Evolutionary conservation across 2,888 invertebrate genomes (phyloP), one percentile per base, ranked within the genome.

Genomic region (Exocentrus adspersus): DNA sequence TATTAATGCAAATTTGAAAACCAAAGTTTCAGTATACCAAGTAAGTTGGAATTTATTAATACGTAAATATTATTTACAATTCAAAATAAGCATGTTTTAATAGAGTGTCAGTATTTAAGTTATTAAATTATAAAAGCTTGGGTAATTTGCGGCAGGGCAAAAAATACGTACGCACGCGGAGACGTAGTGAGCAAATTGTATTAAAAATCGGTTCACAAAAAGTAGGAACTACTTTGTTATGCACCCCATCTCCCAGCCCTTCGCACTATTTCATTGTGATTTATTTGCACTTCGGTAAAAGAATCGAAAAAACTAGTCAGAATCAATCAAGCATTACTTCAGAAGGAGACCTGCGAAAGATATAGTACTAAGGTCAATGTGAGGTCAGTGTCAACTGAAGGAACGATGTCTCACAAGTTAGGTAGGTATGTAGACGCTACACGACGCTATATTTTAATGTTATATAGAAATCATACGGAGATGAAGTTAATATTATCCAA

Each of bases 241-340:
- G 81, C 82, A 82, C 82, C 82, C 82, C 75, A 75, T 59, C 58
- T 4, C 60, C 59, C 74, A 75, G 77, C 78, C 76, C 75, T 74
- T 60, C 56, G 71, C 81, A 81, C 80, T 82, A 82, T 82, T 82
- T 82, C 82, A 82, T 81, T 81, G 82, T 82, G 82, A 82, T 82
- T 82, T 82, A 82, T 82, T 77, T 80, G 81, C 82, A 82, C 82
- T 82, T 79, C 80, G 80, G 80, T 79, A 79, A 79, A 80, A 80
- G 82, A 82, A 82, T 82, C 81, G 82, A 82, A 82, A 82, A 83
- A 82, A 82, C 81, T 80, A 80, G 80, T 81, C 81, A 78, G 81
- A 83, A 83, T 83, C 82, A 83, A 83, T 83, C 82, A 83, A 80
- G 79, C 82, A 82, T 82, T 82, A 81, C 81, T 82, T 79, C 76